Evolutionary conservation across 2,888 invertebrate species (phyloP), one percentile per base, ranked within the genome.

Genomic region (Lottia gigantea): DNA sequence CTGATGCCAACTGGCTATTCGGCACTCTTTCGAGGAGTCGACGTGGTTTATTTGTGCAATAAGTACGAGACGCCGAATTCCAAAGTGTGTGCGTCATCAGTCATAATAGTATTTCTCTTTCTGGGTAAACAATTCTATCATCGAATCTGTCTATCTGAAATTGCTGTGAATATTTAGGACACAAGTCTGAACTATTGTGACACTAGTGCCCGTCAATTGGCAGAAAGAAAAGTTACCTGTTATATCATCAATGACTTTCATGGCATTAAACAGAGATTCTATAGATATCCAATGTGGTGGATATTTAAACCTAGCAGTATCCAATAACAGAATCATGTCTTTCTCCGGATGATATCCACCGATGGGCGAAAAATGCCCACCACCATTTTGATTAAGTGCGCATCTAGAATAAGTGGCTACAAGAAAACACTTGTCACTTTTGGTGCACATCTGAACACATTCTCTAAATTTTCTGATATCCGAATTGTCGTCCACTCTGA

Each of bases 281-380:
- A 86, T 66, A 1, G 79, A 68, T 7, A 86, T 84, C 87, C 86
- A 87, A 70, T 87, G 85, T 8, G 86, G 84, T n/a, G 85, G 85
- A 74, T 86, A 86, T 73, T 87, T 87, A 79, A 87, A 87, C 66
- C 87, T 74, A 11, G 87, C 87, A 0, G 86, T 86, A 74, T 87
- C 87, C 74, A 87, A 71, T 15, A 87, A 81, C 40, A 87, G 74
- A 1, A 84, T 80, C 64, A 78, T 55, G 70, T 87, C 86, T 7
- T 76, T 74, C 14, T 68, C 77, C 0, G 74, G 67, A 66, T 87
- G 82, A 67, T 85, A 87, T 1, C 86, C 87, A n/a, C 80, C 87
- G 40, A 86, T 74, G 0, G 83, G 80, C 12, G 82, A 82, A 71
- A 85, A 86, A 65, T 85, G 85, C 23, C 85, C 85, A 46, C 75